Evolutionary conservation across 1,140 invertebrate genomes (phyloP), one percentile per base, ranked within the genome.

Genomic region (Monochamus saltuarius): DNA sequence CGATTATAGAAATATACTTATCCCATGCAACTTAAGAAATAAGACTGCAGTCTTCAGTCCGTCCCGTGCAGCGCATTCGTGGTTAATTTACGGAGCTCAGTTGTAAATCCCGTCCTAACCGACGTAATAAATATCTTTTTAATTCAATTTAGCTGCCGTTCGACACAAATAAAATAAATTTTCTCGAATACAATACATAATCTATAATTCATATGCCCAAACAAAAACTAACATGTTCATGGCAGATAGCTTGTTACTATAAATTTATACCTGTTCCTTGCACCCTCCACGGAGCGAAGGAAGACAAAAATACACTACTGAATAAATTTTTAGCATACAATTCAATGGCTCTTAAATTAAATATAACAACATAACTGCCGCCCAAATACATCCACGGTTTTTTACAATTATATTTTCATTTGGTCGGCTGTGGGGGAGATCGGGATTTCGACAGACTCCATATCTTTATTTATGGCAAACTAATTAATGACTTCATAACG

Each of bases 141-240:
- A 66, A 68, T 68, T 66, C 66, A 60, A 68, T 68, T 66, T 68
- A 61, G 64, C 60, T 66, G 61, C 66, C 64, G 64, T 22, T 64
- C 66, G 50, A 59, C 45, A 58, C 64, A 61, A 66, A 69, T 69
- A 64, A 69, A 69, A 69, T 64, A 69, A 65, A 67, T 65, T 65
- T 67, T 64, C 53, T 56, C 50, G 67, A 71, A 71, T 71, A 71
- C 69, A 71, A 71, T 69, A 65, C 67, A 65, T 64, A 69, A 71
- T 71, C 67, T 71, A 71, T 71, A 71, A 71, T 71, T 71, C 69
- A 71, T 71, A 71, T 65, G 62, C 37, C 38, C 38, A 43, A 49
- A 52, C 58, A 68, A 65, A 65, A 65, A 65, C 56, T 46, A 54
- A 60, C 58, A 29, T 16, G 49, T 61, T 51, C 55, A 40, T 59